phyloP scores from a whole-genome alignment of 2,888 invertebrate genomes.

The Patella caerulea region DNA sequence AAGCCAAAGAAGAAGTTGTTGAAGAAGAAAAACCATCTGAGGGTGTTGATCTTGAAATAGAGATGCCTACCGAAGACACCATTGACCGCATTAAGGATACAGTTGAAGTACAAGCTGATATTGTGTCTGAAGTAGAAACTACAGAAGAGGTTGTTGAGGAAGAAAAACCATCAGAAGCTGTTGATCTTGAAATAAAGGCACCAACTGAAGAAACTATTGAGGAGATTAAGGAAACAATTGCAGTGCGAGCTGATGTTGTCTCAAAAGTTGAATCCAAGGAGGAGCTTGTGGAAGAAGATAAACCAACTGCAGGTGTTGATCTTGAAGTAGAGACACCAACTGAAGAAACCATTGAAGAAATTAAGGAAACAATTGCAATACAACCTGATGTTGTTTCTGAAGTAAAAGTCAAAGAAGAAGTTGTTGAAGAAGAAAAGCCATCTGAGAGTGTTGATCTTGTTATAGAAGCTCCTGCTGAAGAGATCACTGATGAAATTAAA shows the following conservation, averaged over 20 bases:
- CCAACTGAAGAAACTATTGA: slow-evolving; percentile 31
- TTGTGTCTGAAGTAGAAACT: slow-evolving; percentile 32
- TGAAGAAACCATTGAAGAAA: slow-evolving; percentile 41
- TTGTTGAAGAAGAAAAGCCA: slow-evolving; percentile 20
- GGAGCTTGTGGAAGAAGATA: slow-evolving; percentile 14
- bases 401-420: slow-evolving; percentile 29
- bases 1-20: slow-evolving; percentile 26
- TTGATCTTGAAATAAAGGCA: slow-evolving; percentile 27
- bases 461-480: slow-evolving; percentile 21
- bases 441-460: slow-evolving; percentile 24
- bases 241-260: neutral
- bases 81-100: slow-evolving; percentile 35
- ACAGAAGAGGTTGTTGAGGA: slow-evolving; percentile 37
- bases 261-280: slow-evolving; percentile 9
- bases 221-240: slow-evolving; percentile 25
- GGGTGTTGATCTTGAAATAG: slow-evolving; percentile 30
- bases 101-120: slow-evolving; percentile 15
- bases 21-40: slow-evolving; percentile 26
- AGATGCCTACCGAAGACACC: slow-evolving; percentile 37
- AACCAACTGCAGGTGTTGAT: slow-evolving; percentile 14
- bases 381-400: slow-evolving; percentile 31
- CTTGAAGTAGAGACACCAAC: slow-evolving; percentile 20
- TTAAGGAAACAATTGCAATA: slow-evolving; percentile 35
- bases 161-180: slow-evolving; percentile 26
- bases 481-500: slow-evolving; percentile 24